Conservation (phyloP, 2,888 invertebrate species). For the Altica lythri region DNA sequence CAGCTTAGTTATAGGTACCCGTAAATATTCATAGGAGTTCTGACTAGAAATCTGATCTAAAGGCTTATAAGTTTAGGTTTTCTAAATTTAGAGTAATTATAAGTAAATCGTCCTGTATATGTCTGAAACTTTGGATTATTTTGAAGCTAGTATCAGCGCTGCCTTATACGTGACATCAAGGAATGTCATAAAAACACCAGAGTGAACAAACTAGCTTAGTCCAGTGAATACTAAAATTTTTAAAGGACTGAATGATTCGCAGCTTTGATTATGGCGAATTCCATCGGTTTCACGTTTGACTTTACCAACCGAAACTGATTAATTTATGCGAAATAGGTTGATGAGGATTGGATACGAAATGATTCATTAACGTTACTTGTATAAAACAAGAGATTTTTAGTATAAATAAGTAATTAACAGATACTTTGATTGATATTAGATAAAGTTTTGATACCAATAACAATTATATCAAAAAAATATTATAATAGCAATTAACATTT, state of each 20-base stretch:
- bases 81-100: too few species aligned
- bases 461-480: background rate
- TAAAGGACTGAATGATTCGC: conserved; percentile 20
- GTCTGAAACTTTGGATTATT: conserved; percentile 18
- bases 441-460: too few species aligned
- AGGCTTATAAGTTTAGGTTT: too few species aligned
- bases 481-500: conserved; percentile 8
- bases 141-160: conserved; percentile 20
- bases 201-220: conserved; percentile 53
- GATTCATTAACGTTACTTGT: conserved; percentile 28
- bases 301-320: conserved; percentile 27
- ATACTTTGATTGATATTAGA: too few species aligned
- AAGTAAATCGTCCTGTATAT: conserved; percentile 20
- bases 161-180: conserved; percentile 28
- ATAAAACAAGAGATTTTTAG: too few species aligned
- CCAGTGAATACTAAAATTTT: conserved; percentile 36
- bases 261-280: conserved; percentile 33
- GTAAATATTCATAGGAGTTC: too few species aligned
- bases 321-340: conserved; percentile 18
- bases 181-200: conserved; percentile 52
- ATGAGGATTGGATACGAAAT: conserved; percentile 22
- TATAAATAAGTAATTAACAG: too few species aligned
- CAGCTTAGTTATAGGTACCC: too few species aligned
- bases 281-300: conserved; percentile 29
- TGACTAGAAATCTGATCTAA: too few species aligned